These are phyloP conservation scores for Acanthopleura granulata DNA, from an alignment of 2,888 invertebrate genomes.

Conservation along the genomic window DNA sequence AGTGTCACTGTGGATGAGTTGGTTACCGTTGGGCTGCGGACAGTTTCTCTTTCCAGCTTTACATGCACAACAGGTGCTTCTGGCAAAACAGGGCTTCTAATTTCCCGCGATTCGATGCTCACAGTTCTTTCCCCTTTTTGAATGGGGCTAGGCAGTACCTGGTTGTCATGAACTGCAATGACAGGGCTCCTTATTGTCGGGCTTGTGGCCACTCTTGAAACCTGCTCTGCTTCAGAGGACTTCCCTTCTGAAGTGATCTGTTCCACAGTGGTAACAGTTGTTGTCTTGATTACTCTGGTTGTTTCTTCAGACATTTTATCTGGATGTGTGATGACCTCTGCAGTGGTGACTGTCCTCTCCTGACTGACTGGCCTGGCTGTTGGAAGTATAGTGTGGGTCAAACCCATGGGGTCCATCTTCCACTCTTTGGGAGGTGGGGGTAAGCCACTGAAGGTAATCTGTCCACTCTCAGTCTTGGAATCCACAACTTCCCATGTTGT, in stretches of 20 bases:
- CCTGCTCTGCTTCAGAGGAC: neutral
- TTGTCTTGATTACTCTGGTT: neutral
- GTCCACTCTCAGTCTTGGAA: neutral
- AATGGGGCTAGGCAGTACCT: neutral
- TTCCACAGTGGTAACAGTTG: neutral
- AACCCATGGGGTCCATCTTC: conserved; percentile 2
- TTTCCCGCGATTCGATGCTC: no score
- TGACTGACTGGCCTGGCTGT: neutral
- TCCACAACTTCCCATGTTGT: neutral
- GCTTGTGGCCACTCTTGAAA: neutral
- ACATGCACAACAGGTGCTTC: neutral
- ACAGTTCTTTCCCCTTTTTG: no score
- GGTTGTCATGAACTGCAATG: neutral
- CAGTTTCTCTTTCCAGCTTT: neutral
- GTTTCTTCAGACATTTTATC: neutral
- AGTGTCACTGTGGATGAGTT: neutral
- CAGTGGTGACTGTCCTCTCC: neutral
- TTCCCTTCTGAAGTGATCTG: neutral
- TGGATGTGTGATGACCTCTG: neutral
- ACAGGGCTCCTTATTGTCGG: neutral
- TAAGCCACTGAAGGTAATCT: conserved; percentile 14
- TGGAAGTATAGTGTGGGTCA: conserved; percentile 12
- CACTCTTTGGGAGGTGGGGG: conserved; percentile 16
- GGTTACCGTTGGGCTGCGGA: neutral
- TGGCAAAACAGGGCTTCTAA: no score